A percentile compares a stretch with the other conserved stretches of the same genome.
These are phyloP conservation scores for Cetonia aurata DNA, from an alignment of 2,888 invertebrate genomes.

Conservation along the genomic window DNA sequence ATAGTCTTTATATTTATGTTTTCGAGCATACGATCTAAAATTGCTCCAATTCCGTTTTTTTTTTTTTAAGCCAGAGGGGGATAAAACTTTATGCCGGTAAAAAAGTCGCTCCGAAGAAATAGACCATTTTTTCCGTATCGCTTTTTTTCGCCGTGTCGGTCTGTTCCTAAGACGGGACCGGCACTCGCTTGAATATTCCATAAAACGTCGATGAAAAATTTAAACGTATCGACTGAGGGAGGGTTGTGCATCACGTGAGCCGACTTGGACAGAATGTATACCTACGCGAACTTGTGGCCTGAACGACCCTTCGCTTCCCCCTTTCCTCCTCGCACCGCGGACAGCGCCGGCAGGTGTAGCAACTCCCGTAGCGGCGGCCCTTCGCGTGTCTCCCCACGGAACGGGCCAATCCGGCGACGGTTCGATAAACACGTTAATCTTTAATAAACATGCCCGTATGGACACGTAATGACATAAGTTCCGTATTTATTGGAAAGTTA, in stretches of 20 bases:
- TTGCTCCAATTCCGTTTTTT: too few relatives aligned
- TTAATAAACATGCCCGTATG: conserved; percentile 52
- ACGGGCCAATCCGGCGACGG: conserved; percentile 5
- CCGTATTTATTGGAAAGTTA: conserved; percentile 48
- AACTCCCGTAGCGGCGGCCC: conserved; percentile 38
- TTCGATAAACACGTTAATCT: conserved; percentile 52
- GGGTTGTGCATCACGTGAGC: conserved; percentile 35
- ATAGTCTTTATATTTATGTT: too few relatives aligned
- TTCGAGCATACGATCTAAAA: too few relatives aligned
- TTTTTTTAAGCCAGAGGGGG: too few relatives aligned
- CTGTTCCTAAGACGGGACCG: neutral
- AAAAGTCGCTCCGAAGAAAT: neutral
- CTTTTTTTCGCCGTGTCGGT: conserved; percentile 10
- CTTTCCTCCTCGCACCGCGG: neutral
- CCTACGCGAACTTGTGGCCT: conserved; percentile 30
- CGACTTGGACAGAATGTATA: conserved; percentile 7
- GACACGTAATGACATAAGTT: conserved; percentile 52
- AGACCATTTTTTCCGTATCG: neutral
- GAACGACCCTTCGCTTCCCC: neutral
- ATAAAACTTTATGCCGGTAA: too few relatives aligned
- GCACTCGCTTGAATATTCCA: conserved; percentile 36
- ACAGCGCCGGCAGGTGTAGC: conserved; percentile 43
- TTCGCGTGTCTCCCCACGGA: conserved; percentile 18
- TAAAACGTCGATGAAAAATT: conserved; percentile 43
- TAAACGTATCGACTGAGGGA: conserved; percentile 42